Evolutionary conservation across 2,797 vertebrate species (phyloP).

Genomic region (Fringilla coelebs): DNA sequence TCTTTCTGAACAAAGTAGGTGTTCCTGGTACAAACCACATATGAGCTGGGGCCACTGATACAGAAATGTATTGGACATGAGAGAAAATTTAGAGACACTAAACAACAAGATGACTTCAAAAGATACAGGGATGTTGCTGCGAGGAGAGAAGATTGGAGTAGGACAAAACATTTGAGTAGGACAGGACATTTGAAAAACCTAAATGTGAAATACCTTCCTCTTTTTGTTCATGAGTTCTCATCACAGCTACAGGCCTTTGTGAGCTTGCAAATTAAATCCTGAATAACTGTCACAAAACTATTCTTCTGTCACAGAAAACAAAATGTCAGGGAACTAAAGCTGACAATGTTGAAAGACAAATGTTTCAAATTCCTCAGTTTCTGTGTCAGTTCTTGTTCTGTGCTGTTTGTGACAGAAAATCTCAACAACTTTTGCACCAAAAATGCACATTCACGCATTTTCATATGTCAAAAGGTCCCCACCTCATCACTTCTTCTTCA

Average conservation of each 20-base stretch:
- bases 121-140: neutral
- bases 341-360: constrained; percentile 28
- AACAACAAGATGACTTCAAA: neutral
- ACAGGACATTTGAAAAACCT: neutral
- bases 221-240: neutral
- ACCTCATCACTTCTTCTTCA: neutral
- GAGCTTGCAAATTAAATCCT: neutral
- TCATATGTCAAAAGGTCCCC: constrained; percentile 38
- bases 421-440: constrained; percentile 41
- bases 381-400: neutral
- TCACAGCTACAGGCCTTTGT: neutral
- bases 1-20: neutral
- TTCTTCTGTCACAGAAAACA: constrained; percentile 13
- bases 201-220: neutral
- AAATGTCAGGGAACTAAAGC: constrained; percentile 22
- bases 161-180: neutral
- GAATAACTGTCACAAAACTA: constrained; percentile 42
- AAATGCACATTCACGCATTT: constrained; percentile 59
- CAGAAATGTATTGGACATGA: neutral
- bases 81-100: neutral
- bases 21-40: neutral
- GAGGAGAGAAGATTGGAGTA: neutral
- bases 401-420: neutral
- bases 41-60: neutral
- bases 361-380: neutral